phyloP scores from a whole-genome alignment of 2,888 invertebrate genomes.

The Anthrax anthrax region DNA sequence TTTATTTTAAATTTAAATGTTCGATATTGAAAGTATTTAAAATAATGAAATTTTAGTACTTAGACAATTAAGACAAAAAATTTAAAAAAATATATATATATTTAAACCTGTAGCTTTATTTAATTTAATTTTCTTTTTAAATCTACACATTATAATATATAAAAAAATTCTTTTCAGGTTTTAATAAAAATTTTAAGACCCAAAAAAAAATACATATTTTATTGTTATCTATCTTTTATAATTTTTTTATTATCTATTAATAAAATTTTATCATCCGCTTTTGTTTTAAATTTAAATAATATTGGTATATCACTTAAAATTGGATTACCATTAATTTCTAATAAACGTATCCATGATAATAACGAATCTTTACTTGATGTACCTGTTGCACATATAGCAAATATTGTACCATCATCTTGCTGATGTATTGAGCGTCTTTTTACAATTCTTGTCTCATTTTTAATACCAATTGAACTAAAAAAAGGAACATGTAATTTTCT shows the following conservation, averaged over 20 bases:
- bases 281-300: constrained; percentile 64
- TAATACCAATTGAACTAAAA: constrained; percentile 34
- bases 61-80: too few species aligned
- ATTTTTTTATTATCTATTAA: not conserved
- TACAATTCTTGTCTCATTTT: constrained; percentile 31
- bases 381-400: constrained; percentile 81
- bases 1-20: too few species aligned
- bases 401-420: constrained; percentile 81
- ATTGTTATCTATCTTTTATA: constrained; percentile 4
- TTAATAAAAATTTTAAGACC: too few species aligned
- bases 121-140: too few species aligned
- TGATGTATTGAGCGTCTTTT: constrained; percentile 64
- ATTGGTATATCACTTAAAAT: constrained; percentile 60
- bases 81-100: too few species aligned
- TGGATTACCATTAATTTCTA: constrained; percentile 64
- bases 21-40: too few species aligned
- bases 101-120: too few species aligned
- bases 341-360: constrained; percentile 75
- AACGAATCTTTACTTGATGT: constrained; percentile 81
- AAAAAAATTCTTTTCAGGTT: too few species aligned
- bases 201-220: not conserved
- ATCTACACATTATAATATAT: too few species aligned
- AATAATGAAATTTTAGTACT: too few species aligned
- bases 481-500: constrained; percentile 47
- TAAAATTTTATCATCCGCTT: constrained; percentile 17